Evolutionary conservation across 1,140 invertebrate genomes (phyloP).

Genomic region (Patella vulgata): DNA sequence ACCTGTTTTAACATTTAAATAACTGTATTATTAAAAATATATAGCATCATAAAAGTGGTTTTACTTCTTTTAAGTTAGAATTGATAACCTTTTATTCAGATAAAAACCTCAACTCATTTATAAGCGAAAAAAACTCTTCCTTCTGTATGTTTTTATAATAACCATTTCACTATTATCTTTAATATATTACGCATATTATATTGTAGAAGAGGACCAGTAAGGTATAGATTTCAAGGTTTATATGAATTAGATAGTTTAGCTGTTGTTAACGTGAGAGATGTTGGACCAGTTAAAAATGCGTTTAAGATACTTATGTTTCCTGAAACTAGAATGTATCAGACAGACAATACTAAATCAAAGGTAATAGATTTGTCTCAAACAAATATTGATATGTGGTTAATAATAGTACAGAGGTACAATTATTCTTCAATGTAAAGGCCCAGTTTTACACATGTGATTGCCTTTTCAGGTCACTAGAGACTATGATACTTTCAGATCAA

Average conservation of each 20-base stretch:
- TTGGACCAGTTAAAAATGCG: slow-evolving; percentile 88
- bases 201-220: slow-evolving; percentile 78
- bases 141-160: no score
- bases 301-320: slow-evolving; percentile 95
- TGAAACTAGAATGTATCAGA: slow-evolving; percentile 92
- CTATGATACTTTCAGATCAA: no score
- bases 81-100: background rate
- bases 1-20: no score
- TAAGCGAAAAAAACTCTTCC: no score
- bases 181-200: no score
- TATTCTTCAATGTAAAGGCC: no score
- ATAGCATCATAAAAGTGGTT: background rate
- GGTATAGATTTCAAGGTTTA: slow-evolving; percentile 88
- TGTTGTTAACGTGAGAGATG: slow-evolving; percentile 93
- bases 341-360: slow-evolving; percentile 84
- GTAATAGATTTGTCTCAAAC: no score
- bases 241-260: slow-evolving; percentile 93
- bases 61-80: background rate
- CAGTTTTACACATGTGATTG: no score
- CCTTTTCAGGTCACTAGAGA: no score
- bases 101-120: background rate
- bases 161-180: no score
- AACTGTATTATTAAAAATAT: no score
- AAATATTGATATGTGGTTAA: no score
- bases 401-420: background rate